Conservation (phyloP, 2,888 invertebrate species). For the Schrankia costaestrigalis region DNA sequence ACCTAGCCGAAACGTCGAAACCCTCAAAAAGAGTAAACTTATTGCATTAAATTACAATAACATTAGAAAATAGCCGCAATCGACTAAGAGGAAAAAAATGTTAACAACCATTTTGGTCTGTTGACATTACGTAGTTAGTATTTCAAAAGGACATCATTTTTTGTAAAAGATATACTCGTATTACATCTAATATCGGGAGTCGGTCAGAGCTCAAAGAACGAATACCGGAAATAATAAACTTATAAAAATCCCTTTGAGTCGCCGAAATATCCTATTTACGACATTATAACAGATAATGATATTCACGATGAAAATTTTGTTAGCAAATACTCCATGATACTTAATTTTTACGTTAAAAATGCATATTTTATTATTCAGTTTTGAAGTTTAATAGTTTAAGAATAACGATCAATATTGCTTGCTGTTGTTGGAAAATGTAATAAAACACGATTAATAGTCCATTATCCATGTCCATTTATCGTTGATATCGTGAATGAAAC, state of each 20-base stretch:
- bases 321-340: conserved; percentile 28
- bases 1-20: too few species aligned
- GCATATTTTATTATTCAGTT: conserved; percentile 2
- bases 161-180: conserved; percentile 15
- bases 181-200: conserved; percentile 22
- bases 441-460: too few species aligned
- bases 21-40: too few species aligned
- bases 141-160: conserved; percentile 14
- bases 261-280: conserved; percentile 30
- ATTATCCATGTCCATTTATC: too few species aligned
- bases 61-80: neutral
- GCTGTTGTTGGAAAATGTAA: too few species aligned
- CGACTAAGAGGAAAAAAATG: neutral
- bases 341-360: conserved; percentile 18
- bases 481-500: too few species aligned
- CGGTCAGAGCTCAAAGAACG: conserved; percentile 27
- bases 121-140: conserved; percentile 1
- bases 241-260: conserved; percentile 31
- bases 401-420: too few species aligned
- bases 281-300: conserved; percentile 28
- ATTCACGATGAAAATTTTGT: conserved; percentile 30
- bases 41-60: too few species aligned
- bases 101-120: conserved; percentile 1
- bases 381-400: neutral
- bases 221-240: conserved; percentile 36